These are phyloP conservation scores for Microctenopoma steveboyesi DNA, from an alignment of 2,797 vertebrate species.

Conservation along the genomic window DNA sequence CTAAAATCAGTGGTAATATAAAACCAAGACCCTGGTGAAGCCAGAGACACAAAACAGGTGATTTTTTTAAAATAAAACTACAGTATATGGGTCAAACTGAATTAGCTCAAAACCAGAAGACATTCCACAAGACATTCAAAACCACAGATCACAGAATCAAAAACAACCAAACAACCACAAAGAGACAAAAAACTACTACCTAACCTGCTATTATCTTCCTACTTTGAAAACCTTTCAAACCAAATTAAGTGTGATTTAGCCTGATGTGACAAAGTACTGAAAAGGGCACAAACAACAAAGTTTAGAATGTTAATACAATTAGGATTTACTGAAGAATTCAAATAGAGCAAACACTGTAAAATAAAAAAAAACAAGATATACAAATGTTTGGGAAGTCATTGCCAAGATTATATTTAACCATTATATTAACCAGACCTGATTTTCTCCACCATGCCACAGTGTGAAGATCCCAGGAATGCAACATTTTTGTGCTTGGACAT, in stretches of 20 bases:
- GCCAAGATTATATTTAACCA: no score
- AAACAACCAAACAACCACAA: no score
- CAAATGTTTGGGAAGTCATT: not conserved
- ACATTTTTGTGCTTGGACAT: slow-evolving; percentile 39
- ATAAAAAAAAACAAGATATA: not conserved
- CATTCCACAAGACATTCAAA: no score
- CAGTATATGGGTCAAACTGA: no score
- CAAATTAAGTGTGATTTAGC: not conserved
- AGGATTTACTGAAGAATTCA: not conserved
- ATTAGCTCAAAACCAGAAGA: no score
- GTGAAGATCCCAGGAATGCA: slow-evolving; percentile 19
- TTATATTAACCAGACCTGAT: not conserved
- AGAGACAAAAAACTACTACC: no score
- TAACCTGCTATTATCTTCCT: no score
- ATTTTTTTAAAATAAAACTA: not conserved
- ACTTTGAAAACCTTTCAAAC: not conserved
- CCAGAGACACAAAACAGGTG: not conserved
- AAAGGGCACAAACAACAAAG: not conserved
- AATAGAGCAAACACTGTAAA: not conserved
- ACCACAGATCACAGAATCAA: no score
- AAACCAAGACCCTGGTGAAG: not conserved
- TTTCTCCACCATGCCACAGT: slow-evolving; percentile 11
- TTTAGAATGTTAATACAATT: not conserved
- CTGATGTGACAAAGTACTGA: not conserved
- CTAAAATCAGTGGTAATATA: not conserved